Evolutionary conservation across 2,888 invertebrate genomes (phyloP).

Genomic region (Trypoxylon attenuatum): DNA sequence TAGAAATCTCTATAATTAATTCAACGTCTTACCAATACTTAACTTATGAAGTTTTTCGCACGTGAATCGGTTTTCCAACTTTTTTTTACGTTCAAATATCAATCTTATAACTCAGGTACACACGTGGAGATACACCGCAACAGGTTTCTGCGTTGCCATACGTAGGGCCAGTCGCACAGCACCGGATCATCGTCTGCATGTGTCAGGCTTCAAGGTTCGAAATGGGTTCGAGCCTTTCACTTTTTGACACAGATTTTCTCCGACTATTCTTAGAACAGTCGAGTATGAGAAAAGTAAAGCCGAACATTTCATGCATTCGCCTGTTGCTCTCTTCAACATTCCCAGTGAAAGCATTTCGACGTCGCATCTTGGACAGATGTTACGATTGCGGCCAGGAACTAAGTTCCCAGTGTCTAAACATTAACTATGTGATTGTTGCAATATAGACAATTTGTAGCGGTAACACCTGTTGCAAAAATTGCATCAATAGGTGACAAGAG

Average conservation of each 20-base stretch:
- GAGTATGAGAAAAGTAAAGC: constrained; percentile 38
- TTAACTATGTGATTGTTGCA: constrained; percentile 3
- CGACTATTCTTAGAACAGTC: constrained; percentile 10
- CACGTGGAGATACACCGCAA: not conserved
- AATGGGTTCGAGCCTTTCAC: constrained; percentile 47
- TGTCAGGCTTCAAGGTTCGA: not conserved
- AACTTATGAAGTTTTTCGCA: too few relatives aligned
- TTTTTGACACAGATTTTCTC: constrained; percentile 14
- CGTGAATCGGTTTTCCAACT: too few relatives aligned
- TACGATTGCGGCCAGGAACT: not conserved
- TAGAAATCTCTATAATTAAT: too few relatives aligned
- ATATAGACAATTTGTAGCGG: not conserved
- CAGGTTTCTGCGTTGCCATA: constrained; percentile 13
- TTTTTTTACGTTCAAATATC: too few relatives aligned
- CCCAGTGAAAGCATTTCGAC: too few relatives aligned
- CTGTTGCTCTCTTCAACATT: constrained; percentile 2
- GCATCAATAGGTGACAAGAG: too few relatives aligned
- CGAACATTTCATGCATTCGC: constrained; percentile 16
- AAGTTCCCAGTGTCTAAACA: constrained; percentile 1
- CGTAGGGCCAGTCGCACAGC: not conserved
- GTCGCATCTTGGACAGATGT: not conserved
- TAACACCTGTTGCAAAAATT: too few relatives aligned
- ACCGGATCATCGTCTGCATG: not conserved
- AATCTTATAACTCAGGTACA: not conserved
- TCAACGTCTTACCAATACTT: too few relatives aligned